Evolutionary conservation across 2,113 vertebrate genomes (phyloP).

Genomic region (Fukomys damarensis): DNA sequence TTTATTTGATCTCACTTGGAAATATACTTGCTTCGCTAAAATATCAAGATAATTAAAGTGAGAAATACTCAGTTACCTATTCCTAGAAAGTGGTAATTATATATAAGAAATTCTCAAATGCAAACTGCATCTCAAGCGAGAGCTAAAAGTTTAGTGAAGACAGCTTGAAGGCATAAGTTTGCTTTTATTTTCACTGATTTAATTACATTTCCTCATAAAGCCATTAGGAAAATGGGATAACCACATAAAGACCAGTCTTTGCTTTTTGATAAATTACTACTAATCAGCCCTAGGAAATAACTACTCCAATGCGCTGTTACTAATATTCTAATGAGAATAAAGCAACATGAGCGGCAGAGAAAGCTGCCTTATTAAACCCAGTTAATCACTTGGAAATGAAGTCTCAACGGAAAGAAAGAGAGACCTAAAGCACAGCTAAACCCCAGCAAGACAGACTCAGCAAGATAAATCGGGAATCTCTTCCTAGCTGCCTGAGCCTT

Average conservation of each 20-base stretch:
- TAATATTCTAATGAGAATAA: conserved; percentile 34
- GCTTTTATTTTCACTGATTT: conserved; percentile 61
- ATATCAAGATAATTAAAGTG: conserved; percentile 9
- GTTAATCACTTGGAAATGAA: conserved; percentile 68
- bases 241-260: conserved; percentile 42
- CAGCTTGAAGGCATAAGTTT: conserved; percentile 1
- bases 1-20: conserved; percentile 36
- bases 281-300: conserved; percentile 46
- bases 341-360: not conserved
- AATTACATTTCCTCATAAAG: conserved; percentile 52
- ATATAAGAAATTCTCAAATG: conserved; percentile 57
- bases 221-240: conserved; percentile 67
- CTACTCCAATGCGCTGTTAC: conserved; percentile 29
- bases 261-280: conserved; percentile 45
- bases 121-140: conserved; percentile 3
- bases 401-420: not conserved
- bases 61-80: conserved; percentile 23
- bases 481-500: not conserved
- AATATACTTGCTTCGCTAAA: conserved; percentile 22
- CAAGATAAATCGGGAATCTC: not conserved
- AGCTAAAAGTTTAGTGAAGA: conserved; percentile 22
- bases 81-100: conserved; percentile 26
- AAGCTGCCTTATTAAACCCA: conserved; percentile 53
- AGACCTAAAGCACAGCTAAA: not conserved
- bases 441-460: not conserved